Evolutionary conservation across 2,888 invertebrate species (phyloP).

Genomic region (Ennomos fuscantarius): DNA sequence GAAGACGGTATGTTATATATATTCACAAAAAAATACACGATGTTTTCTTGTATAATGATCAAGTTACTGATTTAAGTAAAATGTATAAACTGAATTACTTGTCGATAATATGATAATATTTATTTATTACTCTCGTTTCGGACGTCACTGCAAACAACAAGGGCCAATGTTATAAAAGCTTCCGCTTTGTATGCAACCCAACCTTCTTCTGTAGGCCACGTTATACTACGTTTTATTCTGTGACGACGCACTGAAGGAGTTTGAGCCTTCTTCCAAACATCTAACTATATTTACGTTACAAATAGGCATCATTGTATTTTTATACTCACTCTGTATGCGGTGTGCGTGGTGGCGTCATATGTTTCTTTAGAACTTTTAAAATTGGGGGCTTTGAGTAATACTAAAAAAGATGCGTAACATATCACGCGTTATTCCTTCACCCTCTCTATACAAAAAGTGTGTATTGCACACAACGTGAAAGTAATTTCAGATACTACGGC

Average conservation of each 20-base stretch:
- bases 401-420: not conserved
- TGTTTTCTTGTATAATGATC: no score
- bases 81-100: no score
- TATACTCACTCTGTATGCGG: conserved; percentile 74
- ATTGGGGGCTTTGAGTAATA: conserved; percentile 49
- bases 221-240: conserved; percentile 42
- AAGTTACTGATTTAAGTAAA: no score
- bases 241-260: conserved; percentile 49
- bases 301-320: conserved; percentile 76
- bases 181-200: conserved; percentile 4
- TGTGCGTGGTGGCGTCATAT: conserved; percentile 71
- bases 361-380: conserved; percentile 74
- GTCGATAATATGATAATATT: no score
- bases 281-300: conserved; percentile 67
- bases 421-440: conserved; percentile 1
- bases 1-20: no score
- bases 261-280: conserved; percentile 50
- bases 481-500: no score
- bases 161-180: not conserved
- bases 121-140: no score
- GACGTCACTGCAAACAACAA: no score
- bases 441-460: no score
- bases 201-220: conserved; percentile 61
- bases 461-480: no score
- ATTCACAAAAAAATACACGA: no score